Base-by-base conservation (phyloP, 1,140 invertebrate species). In the Papilio machaon region DNA sequence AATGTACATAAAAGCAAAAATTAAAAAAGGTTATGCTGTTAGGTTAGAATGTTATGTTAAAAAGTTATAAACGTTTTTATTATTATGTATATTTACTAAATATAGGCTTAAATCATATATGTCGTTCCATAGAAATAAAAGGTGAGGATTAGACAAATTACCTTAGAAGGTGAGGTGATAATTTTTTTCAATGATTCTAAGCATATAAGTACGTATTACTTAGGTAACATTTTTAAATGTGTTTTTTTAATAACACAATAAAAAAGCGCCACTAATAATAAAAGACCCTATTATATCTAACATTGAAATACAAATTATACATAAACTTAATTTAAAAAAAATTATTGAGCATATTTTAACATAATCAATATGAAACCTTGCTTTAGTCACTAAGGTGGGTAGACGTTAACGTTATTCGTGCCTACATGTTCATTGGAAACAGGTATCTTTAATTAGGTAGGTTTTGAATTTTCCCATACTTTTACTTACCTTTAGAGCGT, bases 321-420 rank as follows among this genome's bases (percentile, higher is more conserved):
- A 67, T 67, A 11, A 15, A 70, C 30, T 70, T 38, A 70, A 70
- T 35, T 70, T 4, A 38, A 35, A 70, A 67, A 70, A 15, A 38
- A 70, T 70, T 70, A 70, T 70, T 70, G 64, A 70, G 64, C 60
- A 64, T n/a, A n/a, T 30, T 30, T 64, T 64, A 64, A 64, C 19
- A 30, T 15, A 64, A 30, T 13, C 23, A 64, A 64, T 3, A 64
- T 30, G 10, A 64, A 64, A 64, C 19, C 60, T 35, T 19, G 60
- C 60, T 64, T 30, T 23, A 13, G 60, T 30, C 60, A 64, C 23
- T 64, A 23, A 30, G 60, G 23, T 3, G 54, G 17, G 54, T n/a
- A 58, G 54, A 13, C 4, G n/a, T n/a, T n/a, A n/a, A n/a, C n/a
- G 30, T 30, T 64, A 64, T 64, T 30, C 13, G 30, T 64, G 54